Evolutionary conservation across 2,797 vertebrate species (phyloP), one percentile per base, ranked within the genome.

Genomic region (Sarcoramphus papa): DNA sequence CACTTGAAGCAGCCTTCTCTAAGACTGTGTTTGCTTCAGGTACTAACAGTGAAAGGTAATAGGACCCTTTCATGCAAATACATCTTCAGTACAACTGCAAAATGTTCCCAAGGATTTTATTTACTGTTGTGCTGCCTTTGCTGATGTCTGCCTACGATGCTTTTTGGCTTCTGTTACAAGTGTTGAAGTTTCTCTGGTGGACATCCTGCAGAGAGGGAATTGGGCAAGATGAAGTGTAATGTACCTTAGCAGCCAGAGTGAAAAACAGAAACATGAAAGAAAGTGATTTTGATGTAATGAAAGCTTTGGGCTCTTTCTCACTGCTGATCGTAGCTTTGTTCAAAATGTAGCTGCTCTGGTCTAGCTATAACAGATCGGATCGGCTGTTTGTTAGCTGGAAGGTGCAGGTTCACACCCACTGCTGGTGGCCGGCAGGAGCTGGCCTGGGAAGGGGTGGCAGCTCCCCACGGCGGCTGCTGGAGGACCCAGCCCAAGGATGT

Each of bases 361-460:
- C 4, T 8, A 20, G 69, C 54, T 75, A 0, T 41, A 40, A 12
- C 14, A 4, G 47, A 10, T 14, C 1, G 6, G 31, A 23, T 22
- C 1, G 7, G 56, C 68, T 12, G 12, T 63, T 68, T 3, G 0
- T 65, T 22, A 37, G 53, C 40, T 28, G 59, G 27, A 41, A 14
- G 2, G 1, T 4, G 40, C 51, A 17, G 35, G 53, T 21, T 85
- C 11, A 2, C 27, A 14, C 7, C 30, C 0, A 0, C 47, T 30
- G 48, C 18, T 14, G 3, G 51, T 3, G 37, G 53, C 35, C 1
- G 5, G 23, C 47, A 16, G 67, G 59, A 93, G 72, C 54, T 51
- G 68, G 0, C 20, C 24, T 4, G 19, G 45, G 37, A 64, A 19
- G 27, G 8, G 16, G 7, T 57, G 76, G 77, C 60, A 45, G 84